Conservation (phyloP, 2,888 invertebrate species). For the Platerodrilus igneus region DNA sequence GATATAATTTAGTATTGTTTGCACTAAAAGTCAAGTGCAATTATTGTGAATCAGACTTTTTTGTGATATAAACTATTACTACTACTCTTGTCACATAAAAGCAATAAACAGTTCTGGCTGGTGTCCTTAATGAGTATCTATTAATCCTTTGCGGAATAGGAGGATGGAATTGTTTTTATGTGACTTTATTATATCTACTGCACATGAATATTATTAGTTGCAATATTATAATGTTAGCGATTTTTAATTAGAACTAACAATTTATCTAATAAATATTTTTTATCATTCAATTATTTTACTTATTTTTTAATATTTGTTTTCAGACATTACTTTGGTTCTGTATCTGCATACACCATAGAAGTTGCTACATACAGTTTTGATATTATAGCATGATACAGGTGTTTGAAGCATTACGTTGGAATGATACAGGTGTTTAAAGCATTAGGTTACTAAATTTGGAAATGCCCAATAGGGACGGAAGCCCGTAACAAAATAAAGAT, state of each 20-base stretch:
- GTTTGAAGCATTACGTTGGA: no score
- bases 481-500: no score
- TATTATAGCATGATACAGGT: no score
- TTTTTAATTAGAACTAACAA: slow-evolving; percentile 45
- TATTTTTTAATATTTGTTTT: no score
- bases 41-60: slow-evolving; percentile 40
- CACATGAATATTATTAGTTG: slow-evolving; percentile 42
- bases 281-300: no score
- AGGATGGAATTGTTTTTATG: slow-evolving; percentile 37
- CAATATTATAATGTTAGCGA: slow-evolving; percentile 43
- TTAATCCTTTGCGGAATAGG: slow-evolving; percentile 5
- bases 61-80: slow-evolving; percentile 45
- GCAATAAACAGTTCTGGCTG: slow-evolving; percentile 16
- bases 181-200: slow-evolving; percentile 43
- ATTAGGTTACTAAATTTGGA: no score
- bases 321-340: no score
- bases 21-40: slow-evolving; percentile 38
- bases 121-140: no score
- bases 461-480: no score
- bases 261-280: slow-evolving; percentile 47
- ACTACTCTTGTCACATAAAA: slow-evolving; percentile 40
- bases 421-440: no score
- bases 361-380: no score
- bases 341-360: no score
- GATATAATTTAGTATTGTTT: slow-evolving; percentile 48